A percentile compares a stretch with the other conserved stretches of the same genome.
These are phyloP conservation scores for Alligator mississippiensis DNA, from an alignment of 2,113 vertebrate genomes.

Conservation along the genomic window DNA sequence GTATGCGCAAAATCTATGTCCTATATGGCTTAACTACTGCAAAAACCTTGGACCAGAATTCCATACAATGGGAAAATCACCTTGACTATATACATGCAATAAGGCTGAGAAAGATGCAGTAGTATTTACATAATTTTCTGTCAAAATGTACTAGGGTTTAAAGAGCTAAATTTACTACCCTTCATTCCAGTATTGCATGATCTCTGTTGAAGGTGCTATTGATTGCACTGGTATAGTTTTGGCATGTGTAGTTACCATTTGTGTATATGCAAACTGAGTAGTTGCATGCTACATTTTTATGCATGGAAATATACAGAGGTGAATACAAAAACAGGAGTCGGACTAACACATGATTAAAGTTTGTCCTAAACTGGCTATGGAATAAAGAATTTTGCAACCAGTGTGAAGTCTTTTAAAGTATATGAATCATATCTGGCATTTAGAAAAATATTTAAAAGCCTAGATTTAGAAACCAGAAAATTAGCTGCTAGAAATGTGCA, in stretches of 20 bases:
- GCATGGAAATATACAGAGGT: neutral
- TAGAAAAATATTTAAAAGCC: constrained; percentile 41
- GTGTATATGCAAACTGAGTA: neutral
- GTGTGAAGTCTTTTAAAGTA: neutral
- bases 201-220: neutral
- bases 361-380: neutral
- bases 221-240: neutral
- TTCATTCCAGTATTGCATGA: neutral
- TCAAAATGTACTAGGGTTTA: neutral
- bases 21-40: neutral
- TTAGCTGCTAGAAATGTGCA: constrained; percentile 1
- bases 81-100: neutral
- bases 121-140: neutral
- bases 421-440: neutral
- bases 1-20: neutral
- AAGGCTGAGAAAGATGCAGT: neutral
- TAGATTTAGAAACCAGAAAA: constrained; percentile 16
- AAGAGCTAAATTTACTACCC: neutral
- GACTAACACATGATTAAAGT: neutral
- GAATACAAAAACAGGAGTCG: neutral
- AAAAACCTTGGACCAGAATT: neutral
- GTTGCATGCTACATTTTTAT: neutral
- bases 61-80: neutral
- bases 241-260: neutral
- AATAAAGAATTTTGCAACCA: neutral